Base-by-base conservation (phyloP, 2,888 invertebrate genomes). In the Watsonalla cultraria region DNA sequence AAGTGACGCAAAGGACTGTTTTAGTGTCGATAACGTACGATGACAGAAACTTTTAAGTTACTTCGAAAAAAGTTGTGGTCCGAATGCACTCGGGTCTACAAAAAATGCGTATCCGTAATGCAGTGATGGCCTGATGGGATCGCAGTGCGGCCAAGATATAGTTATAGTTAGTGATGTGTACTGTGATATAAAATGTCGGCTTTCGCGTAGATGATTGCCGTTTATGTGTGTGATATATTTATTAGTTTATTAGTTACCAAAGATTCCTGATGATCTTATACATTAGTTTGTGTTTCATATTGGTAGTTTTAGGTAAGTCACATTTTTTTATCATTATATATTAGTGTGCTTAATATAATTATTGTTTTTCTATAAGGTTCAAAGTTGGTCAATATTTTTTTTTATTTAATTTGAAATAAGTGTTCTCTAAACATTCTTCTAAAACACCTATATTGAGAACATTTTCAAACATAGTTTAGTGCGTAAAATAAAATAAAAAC, bases 221-320 rank as follows among this genome's bases (percentile, higher is more conserved):
- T 74, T 73, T 71, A 72, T 75, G 72, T 70, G 81, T 86, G 90
- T 90, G 90, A 90, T 90, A 89, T 75, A 76, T 39, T 37, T 37
- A 78, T 84, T 90, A 89, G 87, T 86, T 89, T 86, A 87, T 86
- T 90, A 89, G 86, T 89, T 88, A 85, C 90, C 90, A 90, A 90
- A 90, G 90, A 90, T 83, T 90, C 90, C 90, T 89, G 80, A 90
- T 90, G 90, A 90, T 90, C 90, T 90, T 90, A 81, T 90, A 90
- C 83, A 90, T 90, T 86, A 89, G 85, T 84, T 84, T 90, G 86
- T 90, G 90, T 88, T 90, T 90, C 84, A 90, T 90, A 90, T 84
- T 90, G 84, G 88, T 90, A 90, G 90, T 90, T 82, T 88, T 90
- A 90, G 90, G 90, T 90, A 67, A 90, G 90, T 90, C 69, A 62